phyloP scores from a whole-genome alignment of 2,113 vertebrate species.

The Macrotis lagotis region DNA sequence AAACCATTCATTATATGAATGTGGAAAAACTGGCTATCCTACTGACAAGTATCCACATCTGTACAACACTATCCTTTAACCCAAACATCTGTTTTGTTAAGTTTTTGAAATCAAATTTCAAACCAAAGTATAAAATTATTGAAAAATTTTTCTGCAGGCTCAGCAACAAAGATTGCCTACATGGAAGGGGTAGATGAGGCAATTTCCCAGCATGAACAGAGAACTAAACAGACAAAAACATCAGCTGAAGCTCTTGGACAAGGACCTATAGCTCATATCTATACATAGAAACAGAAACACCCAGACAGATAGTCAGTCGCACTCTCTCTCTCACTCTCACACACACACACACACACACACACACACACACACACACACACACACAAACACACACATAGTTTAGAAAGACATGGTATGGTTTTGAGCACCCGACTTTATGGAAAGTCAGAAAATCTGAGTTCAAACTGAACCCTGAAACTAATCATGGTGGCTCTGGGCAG shows the following conservation, averaged over 20 bases:
- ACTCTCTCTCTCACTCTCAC: too few relatives aligned
- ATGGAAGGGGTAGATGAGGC: neutral
- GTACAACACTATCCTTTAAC: neutral
- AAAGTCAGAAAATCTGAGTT: neutral
- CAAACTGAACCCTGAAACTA: neutral
- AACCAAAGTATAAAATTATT: neutral
- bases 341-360: too few relatives aligned
- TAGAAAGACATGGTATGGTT: neutral
- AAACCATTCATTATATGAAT: neutral
- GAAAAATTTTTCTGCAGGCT: neutral
- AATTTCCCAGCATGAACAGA: neutral
- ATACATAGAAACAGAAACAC: neutral
- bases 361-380: too few relatives aligned
- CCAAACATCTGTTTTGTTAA: neutral
- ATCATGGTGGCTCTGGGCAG: neutral
- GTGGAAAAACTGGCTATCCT: neutral
- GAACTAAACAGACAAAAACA: neutral
- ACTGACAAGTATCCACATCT: neutral
- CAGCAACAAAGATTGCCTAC: neutral
- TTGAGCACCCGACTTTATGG: neutral
- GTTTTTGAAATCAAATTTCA: neutral
- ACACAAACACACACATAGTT: neutral
- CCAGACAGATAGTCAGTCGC: too few relatives aligned
- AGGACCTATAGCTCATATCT: neutral
- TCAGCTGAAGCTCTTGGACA: neutral